Base-by-base conservation (phyloP, 2,888 invertebrate species). In the Aporophyla lueneburgensis region DNA sequence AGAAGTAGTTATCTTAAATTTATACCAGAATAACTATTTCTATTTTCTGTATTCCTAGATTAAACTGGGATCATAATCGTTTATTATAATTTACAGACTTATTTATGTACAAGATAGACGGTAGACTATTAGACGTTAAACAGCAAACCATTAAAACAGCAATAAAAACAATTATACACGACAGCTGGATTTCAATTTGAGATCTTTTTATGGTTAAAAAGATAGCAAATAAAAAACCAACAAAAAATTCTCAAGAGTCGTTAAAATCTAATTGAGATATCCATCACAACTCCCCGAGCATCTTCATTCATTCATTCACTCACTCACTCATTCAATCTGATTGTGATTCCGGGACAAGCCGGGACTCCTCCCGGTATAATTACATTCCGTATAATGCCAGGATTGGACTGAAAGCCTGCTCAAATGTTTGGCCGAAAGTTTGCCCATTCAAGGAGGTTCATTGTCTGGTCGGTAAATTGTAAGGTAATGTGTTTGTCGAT, bases 201-300 rank as follows among this genome's bases (percentile, higher is more conserved):
- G 33, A 33, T 33, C 33, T 33, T 33, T 33, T 33, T 33, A 33
- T 33, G 33, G 33, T 33, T 33, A 3, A 66, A 59, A 56, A 33
- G 9, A 68, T 33, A 4, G 43, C 12, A 79, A 73, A 75, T 65
- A 71, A 73, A 66, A 63, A 33, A 75, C 51, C 69, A 49, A 33
- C 27, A 46, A 53, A 76, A 76, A 77, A 74, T 19, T 68, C 77
- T 75, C 68, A 76, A 87, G 76, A 65, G 63, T 86, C 81, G 72
- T 87, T 80, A 80, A 77, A 69, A 71, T 71, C 56, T 74, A 86
- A 86, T 86, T 86, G 85, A 81, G 80, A 76, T 80, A 82, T 73
- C 78, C 80, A 82, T 87, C 80, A 86, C 81, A 82, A 76, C 65
- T 78, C 51, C 6, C 21, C 62, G 67, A 78, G 61, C 66, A 78